A percentile compares a stretch with the other conserved stretches of the same genome.
These are phyloP conservation scores for Acronicta aceris DNA, from an alignment of 2,888 invertebrate species.

Conservation along the genomic window DNA sequence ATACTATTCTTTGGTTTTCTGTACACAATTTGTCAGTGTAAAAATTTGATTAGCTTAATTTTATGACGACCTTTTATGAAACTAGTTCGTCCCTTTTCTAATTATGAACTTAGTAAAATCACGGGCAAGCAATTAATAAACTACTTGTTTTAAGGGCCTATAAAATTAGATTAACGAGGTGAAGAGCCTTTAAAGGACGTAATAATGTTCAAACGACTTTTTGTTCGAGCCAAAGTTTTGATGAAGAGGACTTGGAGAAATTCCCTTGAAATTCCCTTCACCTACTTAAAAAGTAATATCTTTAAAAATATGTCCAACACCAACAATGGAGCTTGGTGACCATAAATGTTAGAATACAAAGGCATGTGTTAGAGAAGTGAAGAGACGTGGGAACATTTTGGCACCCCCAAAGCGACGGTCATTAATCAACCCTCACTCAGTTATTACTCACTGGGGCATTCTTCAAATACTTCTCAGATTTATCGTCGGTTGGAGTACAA, in stretches of 20 bases:
- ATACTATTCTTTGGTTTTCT: constrained; percentile 10
- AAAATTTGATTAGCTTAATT: constrained; percentile 32
- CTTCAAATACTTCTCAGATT: constrained; percentile 52
- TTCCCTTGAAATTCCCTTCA: not conserved
- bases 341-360: constrained; percentile 52
- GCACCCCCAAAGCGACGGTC: constrained; percentile 47
- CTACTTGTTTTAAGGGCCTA: constrained; percentile 20
- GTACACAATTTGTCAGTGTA: constrained; percentile 4
- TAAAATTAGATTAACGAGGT: constrained; percentile 32
- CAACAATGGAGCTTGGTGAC: constrained; percentile 49
- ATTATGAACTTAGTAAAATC: constrained; percentile 37
- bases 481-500: constrained; percentile 35
- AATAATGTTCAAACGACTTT: constrained; percentile 16
- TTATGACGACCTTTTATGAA: constrained; percentile 14
- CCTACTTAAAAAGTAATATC: constrained; percentile 6
- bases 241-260: constrained; percentile 1
- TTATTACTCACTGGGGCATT: constrained; percentile 58
- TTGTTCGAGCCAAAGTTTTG: constrained; percentile 17
- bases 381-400: constrained; percentile 53
- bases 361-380: constrained; percentile 44
- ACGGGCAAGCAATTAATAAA: constrained; percentile 22
- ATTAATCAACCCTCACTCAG: constrained; percentile 59
- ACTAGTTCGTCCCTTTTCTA: constrained; percentile 10
- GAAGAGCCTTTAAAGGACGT: constrained; percentile 14
- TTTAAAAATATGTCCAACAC: constrained; percentile 17